phyloP scores from a whole-genome alignment of 2,797 vertebrate species.

The Phoxinus dragarum region DNA sequence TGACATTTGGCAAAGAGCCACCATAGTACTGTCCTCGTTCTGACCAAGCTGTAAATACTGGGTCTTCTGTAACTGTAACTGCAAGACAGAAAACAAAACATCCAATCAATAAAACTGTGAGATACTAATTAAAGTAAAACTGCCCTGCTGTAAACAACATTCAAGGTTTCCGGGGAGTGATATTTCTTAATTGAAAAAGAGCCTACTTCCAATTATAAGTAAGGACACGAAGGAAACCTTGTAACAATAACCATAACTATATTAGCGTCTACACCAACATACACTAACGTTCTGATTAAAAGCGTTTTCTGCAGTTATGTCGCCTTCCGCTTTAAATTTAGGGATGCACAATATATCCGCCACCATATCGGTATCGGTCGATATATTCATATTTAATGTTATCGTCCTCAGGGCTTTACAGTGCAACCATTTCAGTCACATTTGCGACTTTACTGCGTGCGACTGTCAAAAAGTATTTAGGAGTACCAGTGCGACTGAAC shows the following conservation, averaged over 20 bases:
- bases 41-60: slow-evolving; percentile 99
- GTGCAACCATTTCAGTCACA: too few species aligned
- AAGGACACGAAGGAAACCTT: background rate
- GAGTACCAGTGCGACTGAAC: too few species aligned
- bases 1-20: slow-evolving; percentile 98
- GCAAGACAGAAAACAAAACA: slow-evolving; percentile 80
- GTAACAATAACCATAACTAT: background rate
- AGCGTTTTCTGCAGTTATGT: background rate
- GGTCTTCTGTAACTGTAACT: slow-evolving; percentile 99
- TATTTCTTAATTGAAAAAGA: background rate
- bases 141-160: background rate
- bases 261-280: background rate
- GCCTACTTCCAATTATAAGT: background rate
- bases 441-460: too few species aligned
- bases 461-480: too few species aligned
- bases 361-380: too few species aligned
- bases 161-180: background rate
- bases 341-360: too few species aligned
- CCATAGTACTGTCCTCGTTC: slow-evolving; percentile 97
- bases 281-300: background rate
- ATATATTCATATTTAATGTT: too few species aligned
- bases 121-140: background rate
- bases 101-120: background rate
- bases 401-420: too few species aligned
- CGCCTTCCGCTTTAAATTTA: background rate